Conservation (phyloP, 2,888 invertebrate species). For the Oeneis ivallda region DNA sequence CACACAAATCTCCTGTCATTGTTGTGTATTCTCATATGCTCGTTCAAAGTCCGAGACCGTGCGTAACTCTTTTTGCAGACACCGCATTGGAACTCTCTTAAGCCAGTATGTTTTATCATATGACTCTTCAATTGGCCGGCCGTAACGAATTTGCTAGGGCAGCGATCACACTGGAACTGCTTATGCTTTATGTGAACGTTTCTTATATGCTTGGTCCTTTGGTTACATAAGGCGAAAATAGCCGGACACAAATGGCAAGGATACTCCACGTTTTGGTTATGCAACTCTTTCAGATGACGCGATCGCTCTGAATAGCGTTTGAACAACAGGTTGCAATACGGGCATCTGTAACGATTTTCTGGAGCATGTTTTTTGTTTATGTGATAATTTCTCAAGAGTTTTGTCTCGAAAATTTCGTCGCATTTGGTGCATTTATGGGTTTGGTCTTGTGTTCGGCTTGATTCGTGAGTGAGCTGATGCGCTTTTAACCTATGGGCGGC, state of each 20-base stretch:
- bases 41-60: slow-evolving; percentile 58
- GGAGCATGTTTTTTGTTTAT: slow-evolving; percentile 53
- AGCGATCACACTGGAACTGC: slow-evolving; percentile 57
- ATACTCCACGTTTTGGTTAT: slow-evolving; percentile 62
- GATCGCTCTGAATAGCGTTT: slow-evolving; percentile 60
- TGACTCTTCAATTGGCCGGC: slow-evolving; percentile 59
- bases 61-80: slow-evolving; percentile 72
- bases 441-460: slow-evolving; percentile 31
- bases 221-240: slow-evolving; percentile 62
- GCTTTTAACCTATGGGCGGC: slow-evolving; percentile 57
- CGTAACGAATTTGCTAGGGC: slow-evolving; percentile 60
- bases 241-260: slow-evolving; percentile 64
- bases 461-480: slow-evolving; percentile 59
- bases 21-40: slow-evolving; percentile 70
- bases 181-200: slow-evolving; percentile 64
- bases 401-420: slow-evolving; percentile 53
- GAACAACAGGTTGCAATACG: slow-evolving; percentile 62
- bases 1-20: slow-evolving; percentile 74
- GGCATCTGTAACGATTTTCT: slow-evolving; percentile 54
- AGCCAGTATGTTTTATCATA: slow-evolving; percentile 60
- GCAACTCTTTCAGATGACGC: slow-evolving; percentile 55
- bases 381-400: slow-evolving; percentile 56
- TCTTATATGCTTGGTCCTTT: slow-evolving; percentile 64
- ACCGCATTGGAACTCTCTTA: slow-evolving; percentile 64
- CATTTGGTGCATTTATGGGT: slow-evolving; percentile 61